phyloP scores from a whole-genome alignment of 1,140 invertebrate genomes.

The Homalodisca vitripennis region DNA sequence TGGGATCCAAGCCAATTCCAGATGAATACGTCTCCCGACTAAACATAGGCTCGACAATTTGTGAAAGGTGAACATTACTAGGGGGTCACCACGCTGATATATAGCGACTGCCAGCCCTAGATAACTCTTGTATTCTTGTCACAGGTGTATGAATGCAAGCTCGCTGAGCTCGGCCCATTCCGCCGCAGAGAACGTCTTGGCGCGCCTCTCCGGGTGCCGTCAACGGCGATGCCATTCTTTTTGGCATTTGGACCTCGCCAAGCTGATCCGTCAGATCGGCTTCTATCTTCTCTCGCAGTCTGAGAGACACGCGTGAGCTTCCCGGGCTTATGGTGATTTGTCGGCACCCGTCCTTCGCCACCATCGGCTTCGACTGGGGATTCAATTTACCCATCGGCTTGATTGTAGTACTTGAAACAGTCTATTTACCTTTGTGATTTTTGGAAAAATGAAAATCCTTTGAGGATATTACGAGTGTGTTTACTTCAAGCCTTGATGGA shows the following conservation, averaged over 20 bases:
- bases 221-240: background rate
- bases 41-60: background rate
- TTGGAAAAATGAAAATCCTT: no score
- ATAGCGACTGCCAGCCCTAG: background rate
- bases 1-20: no score
- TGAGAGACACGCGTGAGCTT: no score
- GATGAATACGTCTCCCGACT: background rate
- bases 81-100: background rate
- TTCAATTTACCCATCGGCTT: no score
- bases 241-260: constrained; percentile 23
- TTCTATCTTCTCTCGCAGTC: no score
- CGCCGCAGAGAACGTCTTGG: background rate
- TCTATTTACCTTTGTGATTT: no score
- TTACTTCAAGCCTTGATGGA: no score
- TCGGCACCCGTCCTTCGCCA: no score
- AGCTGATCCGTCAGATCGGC: constrained; percentile 8
- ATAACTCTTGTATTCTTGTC: background rate
- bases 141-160: background rate
- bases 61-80: background rate
- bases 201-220: constrained; percentile 1
- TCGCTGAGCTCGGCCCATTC: background rate
- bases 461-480: no score
- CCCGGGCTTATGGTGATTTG: no score
- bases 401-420: no score
- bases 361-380: no score